phyloP scores from a whole-genome alignment of 1,140 invertebrate genomes.

The Luehdorfia chinensis region DNA sequence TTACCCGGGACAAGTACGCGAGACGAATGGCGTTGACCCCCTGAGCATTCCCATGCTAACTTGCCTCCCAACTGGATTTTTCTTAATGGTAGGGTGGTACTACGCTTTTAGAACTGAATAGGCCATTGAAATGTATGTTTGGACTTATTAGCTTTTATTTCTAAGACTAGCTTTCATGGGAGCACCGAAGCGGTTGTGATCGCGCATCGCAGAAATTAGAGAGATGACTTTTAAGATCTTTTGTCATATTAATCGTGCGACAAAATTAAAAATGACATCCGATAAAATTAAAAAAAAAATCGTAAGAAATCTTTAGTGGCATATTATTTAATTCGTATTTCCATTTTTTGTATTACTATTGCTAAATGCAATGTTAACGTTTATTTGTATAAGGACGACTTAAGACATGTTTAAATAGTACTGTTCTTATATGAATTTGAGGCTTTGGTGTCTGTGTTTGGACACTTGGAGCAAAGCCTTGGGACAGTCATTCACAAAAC shows the following conservation, averaged over 20 bases:
- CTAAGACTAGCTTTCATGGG: conserved; percentile 67
- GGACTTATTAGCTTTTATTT: conserved; percentile 72
- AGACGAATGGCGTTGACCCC: conserved; percentile 71
- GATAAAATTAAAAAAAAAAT: neutral
- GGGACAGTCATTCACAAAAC: too few relatives aligned
- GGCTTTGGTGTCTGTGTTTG: too few relatives aligned
- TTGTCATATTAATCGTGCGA: neutral
- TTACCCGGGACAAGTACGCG: conserved; percentile 66
- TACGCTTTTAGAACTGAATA: conserved; percentile 56
- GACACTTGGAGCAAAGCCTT: too few relatives aligned
- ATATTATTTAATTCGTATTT: too few relatives aligned
- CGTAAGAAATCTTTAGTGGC: too few relatives aligned
- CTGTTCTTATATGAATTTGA: too few relatives aligned
- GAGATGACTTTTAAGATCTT: neutral
- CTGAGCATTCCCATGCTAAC: conserved; percentile 65
- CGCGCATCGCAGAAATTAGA: neutral
- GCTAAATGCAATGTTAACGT: too few relatives aligned
- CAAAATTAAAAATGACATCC: neutral
- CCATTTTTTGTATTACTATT: too few relatives aligned
- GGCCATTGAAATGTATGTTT: conserved; percentile 62
- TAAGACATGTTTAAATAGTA: too few relatives aligned
- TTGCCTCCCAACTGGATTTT: conserved; percentile 61
- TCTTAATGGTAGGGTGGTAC: conserved; percentile 65
- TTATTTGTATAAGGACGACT: too few relatives aligned
- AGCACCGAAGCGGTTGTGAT: conserved; percentile 26